Evolutionary conservation across 2,113 vertebrate species (phyloP), one percentile per base, ranked within the genome.

Genomic region (Callocephalon fimbriatum): DNA sequence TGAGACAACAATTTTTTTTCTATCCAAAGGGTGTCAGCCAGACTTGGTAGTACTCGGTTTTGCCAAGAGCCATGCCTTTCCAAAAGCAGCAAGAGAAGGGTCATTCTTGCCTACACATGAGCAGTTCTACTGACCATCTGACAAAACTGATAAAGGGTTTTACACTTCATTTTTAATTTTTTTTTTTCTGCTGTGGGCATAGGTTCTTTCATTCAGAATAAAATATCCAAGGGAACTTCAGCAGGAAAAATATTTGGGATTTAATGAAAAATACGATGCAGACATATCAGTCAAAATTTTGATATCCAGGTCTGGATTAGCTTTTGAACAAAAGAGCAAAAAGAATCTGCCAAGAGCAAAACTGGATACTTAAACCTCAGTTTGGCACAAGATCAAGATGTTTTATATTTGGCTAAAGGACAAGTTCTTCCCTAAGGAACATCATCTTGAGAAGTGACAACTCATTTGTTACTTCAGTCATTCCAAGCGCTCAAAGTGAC

Each of bases 401-500:
- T 94, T 95, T 96, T 77, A 92, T 94, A 77, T 38, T 56, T 47
- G 66, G 25, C n/a, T 93, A 96, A 96, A 97, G 88, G 85, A 83
- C 74, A 77, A 90, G 51, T 78, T 95, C 26, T 92, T 94, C 88
- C 78, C 71, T 83, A 90, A 90, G 79, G 82, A 91, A 67, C 23
- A 94, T 90, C 67, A 86, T 38, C 44, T 68, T 68, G 40, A 88
- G 68, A 96, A 96, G 51, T 95, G 84, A 86, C 86, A 93, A 92
- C 44, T 75, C 88, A 91, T 97, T 96, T 95, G 74, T 96, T 94
- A 96, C 88, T 83, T 86, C 71, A 92, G 90, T 85, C 91, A 93
- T 59, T 53, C 7, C 48, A 91, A 63, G 48, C 94, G 35, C 56
- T 93, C 56, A 81, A 91, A 95, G 27, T 96, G 93, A 90, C 95